Evolutionary conservation across 2,113 vertebrate genomes (phyloP).

Genomic region (Rhagologus leucostigma): DNA sequence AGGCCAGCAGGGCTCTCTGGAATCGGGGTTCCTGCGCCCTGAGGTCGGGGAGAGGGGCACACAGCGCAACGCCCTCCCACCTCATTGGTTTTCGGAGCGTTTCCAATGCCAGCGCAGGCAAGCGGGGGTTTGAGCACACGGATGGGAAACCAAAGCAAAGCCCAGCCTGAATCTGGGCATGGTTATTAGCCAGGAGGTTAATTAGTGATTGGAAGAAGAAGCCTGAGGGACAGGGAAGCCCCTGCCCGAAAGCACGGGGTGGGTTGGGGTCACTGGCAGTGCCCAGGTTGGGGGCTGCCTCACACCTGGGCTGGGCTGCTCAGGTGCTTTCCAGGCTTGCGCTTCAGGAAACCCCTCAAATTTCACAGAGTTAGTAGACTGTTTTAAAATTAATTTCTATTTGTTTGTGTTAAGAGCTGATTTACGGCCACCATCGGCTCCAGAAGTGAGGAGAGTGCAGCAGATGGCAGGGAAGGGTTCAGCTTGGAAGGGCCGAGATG

Average conservation of each 20-base stretch:
- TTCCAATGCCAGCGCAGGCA: background rate
- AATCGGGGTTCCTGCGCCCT: background rate
- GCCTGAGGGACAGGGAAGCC: background rate
- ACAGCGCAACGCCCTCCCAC: background rate
- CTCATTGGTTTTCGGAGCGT: background rate
- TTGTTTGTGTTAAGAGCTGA: background rate
- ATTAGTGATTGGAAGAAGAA: background rate
- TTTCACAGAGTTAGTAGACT: background rate
- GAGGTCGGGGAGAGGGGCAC: background rate
- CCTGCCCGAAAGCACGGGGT: background rate
- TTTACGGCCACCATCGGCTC: background rate
- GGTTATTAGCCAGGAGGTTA: background rate
- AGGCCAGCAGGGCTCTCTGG: background rate
- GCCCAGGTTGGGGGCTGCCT: background rate
- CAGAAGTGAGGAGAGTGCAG: background rate
- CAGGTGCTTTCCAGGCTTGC: background rate
- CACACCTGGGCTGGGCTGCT: accelerated
- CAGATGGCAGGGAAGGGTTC: background rate
- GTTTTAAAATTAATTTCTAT: background rate
- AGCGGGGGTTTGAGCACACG: background rate
- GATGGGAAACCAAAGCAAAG: background rate
- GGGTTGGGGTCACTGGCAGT: background rate
- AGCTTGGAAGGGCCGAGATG: background rate
- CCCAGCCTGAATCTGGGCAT: background rate
- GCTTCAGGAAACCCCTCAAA: background rate